These are phyloP conservation scores for Xestia sexstrigata DNA, from an alignment of 2,888 invertebrate genomes.

Conservation along the genomic window DNA sequence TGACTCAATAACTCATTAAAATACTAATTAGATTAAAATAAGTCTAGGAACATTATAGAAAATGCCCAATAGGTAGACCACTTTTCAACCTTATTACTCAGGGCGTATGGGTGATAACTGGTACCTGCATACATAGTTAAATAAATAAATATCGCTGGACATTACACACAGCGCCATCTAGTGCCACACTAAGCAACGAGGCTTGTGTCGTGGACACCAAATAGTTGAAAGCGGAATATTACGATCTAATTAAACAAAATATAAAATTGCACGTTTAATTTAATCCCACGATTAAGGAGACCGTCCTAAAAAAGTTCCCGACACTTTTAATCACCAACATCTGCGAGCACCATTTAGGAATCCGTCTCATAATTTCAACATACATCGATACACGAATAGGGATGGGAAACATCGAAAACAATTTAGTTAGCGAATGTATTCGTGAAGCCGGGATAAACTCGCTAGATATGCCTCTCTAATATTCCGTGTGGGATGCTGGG, in stretches of 20 bases:
- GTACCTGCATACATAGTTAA: background rate
- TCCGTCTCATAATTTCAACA: slow-evolving; percentile 67
- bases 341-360: slow-evolving; percentile 72
- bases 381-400: slow-evolving; percentile 60
- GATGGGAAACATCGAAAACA: slow-evolving; percentile 78
- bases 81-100: background rate
- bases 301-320: slow-evolving; percentile 70
- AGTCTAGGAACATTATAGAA: background rate
- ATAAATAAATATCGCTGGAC: too few relatives aligned
- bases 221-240: background rate
- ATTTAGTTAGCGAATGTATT: slow-evolving; percentile 87
- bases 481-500: slow-evolving; percentile 87
- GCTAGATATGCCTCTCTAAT: slow-evolving; percentile 84
- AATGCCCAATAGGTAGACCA: background rate
- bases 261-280: slow-evolving; percentile 27
- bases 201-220: too few relatives aligned
- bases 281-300: slow-evolving; percentile 36
- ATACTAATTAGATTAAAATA: too few relatives aligned
- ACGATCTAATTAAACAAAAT: slow-evolving; percentile 10
- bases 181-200: too few relatives aligned
- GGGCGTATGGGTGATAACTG: background rate
- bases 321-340: slow-evolving; percentile 74
- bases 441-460: slow-evolving; percentile 82
- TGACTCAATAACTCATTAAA: too few relatives aligned
- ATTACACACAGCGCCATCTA: too few relatives aligned